Base-by-base conservation (phyloP, 2,888 invertebrate species). In the Pemphredon lugubris region DNA sequence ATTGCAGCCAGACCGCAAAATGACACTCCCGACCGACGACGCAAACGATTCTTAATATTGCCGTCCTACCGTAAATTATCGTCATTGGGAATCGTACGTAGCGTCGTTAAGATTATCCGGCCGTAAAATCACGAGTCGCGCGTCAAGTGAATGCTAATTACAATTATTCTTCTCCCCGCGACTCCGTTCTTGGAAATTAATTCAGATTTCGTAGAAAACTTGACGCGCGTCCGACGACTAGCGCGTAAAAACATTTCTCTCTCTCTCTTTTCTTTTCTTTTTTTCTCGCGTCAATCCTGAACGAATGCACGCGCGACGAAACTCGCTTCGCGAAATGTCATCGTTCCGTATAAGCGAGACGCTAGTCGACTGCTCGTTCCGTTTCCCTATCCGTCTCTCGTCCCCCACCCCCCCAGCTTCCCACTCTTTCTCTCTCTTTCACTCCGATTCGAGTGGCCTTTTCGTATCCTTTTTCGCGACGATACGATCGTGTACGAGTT, bases 61-160 rank as follows among this genome's bases (percentile, higher is more conserved):
- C 54, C 67, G 67, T 42, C 48, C 53, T 66, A 73, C 77, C 73
- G 60, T 78, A 79, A 78, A 78, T 69, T 73, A 65, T 61, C 65
- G 45, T 42, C 42, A 13, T 30, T 50, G 50, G 39, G 58, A 50
- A 23, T 59, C 60, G 71, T 67, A 59, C 53, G 61, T 66, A 51
- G 7, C 32, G 47, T 70, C 66, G 66, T 80, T 78, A 67, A 75
- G 81, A 79, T 77, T 75, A 77, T 57, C 65, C 66, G 69, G 9
- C 53, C 42, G 44, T 59, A 69, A 77, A 72, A 72, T 77, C 72
- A 69, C 45, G 42, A 23, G 18, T 32, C 30, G 73, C 55, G 26
- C 47, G 26, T 34, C 11, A 20, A 11, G 48, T 37, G 45, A 30
- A 18, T 58, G 65, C 55, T 73, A 72, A 73, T 73, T 66, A 54